Evolutionary conservation across 2,888 invertebrate genomes (phyloP), one percentile per base, ranked within the genome.

Genomic region (Vandiemenella viatica): DNA sequence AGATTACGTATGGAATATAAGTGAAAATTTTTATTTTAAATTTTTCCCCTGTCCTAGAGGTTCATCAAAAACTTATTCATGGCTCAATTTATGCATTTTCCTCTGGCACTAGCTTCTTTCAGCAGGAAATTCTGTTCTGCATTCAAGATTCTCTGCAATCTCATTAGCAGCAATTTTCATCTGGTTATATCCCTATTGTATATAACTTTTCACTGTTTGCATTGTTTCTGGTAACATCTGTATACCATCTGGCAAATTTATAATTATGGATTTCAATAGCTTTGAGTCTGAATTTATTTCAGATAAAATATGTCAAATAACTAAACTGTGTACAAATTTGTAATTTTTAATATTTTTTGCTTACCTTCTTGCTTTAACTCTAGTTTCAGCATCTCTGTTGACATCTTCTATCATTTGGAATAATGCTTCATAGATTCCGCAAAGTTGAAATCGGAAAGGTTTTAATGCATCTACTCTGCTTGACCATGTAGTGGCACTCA

Each of bases 201-300:
- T 19, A 42, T 42, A 42, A 42, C 42, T 42, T 42, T 42, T 42
- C 19, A 13, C 42, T 19, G 15, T 42, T 42, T 42, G 42, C 18
- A 42, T 42, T 16, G 18, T 42, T 42, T 42, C 42, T 42, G 42
- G 18, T 42, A 42, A 42, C 43, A 43, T 19, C 17, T 8, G 7
- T 16, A 20, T 6, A 38, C 40, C 10, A 17, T 40, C 40, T 40
- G 40, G 3, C 40, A 40, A 2, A 40, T 40, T 40, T 40, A 40
- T 40, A 4, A 16, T 40, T 40, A 40, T 16, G 16, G 17, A 40
- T 40, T 4, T n/a, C n/a, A n/a, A n/a, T n/a, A n/a, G 40, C 3
- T 40, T 40, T 18, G 5, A 40, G 3, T n/a, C 4, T 15, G 40
- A 40, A 40, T 40, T 40, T 40, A 40, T 40, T 40, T 40, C 40